phyloP scores from a whole-genome alignment of 92 coral and sea anemone genomes.

The Muricea muricata region DNA sequence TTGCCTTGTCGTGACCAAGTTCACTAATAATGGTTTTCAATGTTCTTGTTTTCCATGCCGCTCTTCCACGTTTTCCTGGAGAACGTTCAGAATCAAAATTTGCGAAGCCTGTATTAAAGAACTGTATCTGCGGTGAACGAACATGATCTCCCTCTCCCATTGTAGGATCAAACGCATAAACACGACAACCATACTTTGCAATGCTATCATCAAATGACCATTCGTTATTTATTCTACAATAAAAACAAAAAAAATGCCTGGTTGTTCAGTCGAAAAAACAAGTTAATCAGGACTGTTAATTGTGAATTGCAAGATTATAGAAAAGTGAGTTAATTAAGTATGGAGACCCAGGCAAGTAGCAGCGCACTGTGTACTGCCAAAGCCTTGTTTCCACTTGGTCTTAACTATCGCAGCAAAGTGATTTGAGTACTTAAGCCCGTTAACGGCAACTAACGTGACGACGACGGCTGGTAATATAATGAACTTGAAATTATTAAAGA shows the following conservation, averaged over 20 bases:
- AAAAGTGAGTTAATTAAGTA: too few species aligned
- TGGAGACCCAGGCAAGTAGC: too few species aligned
- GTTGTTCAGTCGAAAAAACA: too few species aligned
- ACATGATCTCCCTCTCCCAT: constrained; percentile 71
- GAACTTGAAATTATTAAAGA: too few species aligned
- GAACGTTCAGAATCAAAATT: constrained; percentile 70
- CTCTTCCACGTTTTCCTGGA: constrained; percentile 23
- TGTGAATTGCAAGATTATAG: too few species aligned
- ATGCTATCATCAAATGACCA: constrained; percentile 93
- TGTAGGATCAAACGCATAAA: constrained; percentile 88
- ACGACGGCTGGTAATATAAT: too few species aligned
- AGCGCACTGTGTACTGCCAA: too few species aligned
- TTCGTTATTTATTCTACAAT: constrained; percentile 78
- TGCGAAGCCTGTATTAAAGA: constrained; percentile 77
- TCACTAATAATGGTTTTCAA: constrained; percentile 68
- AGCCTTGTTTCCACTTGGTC: too few species aligned
- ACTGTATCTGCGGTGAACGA: constrained; percentile 67
- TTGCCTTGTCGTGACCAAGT: constrained; percentile 78
- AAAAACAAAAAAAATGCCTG: background rate
- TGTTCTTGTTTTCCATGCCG: constrained; percentile 79
- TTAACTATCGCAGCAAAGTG: too few species aligned
- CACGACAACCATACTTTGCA: constrained; percentile 81
- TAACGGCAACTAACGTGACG: too few species aligned
- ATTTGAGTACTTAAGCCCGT: too few species aligned
- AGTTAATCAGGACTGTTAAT: too few species aligned